phyloP scores from a whole-genome alignment of 2,888 invertebrate genomes.

The Mallateleia sp. region DNA sequence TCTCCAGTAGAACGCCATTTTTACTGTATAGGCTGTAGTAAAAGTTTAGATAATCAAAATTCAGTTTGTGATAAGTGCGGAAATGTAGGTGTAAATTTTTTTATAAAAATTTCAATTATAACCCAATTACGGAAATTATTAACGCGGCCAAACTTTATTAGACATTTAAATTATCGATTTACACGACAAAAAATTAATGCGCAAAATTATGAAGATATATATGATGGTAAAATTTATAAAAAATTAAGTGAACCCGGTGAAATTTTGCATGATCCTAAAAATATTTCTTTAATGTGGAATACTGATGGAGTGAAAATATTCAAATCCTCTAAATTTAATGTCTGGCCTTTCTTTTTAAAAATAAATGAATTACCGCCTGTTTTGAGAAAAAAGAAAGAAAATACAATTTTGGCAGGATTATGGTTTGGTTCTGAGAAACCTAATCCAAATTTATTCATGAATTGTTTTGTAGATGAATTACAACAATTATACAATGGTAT shows the following conservation, averaged over 20 bases:
- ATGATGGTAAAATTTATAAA: conserved; percentile 27
- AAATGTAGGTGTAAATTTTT: background rate
- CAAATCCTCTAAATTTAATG: conserved; percentile 8
- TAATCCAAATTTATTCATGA: conserved; percentile 43
- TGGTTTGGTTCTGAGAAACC: conserved; percentile 30
- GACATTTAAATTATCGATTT: conserved; percentile 63
- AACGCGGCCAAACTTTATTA: conserved; percentile 47
- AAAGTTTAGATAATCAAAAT: background rate
- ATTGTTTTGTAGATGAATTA: conserved; percentile 17
- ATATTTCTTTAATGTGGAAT: conserved; percentile 29
- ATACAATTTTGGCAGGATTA: conserved; percentile 17
- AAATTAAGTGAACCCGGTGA: background rate
- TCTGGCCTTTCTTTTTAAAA: conserved; percentile 23
- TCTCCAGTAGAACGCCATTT: background rate
- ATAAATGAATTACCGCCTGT: conserved; percentile 9
- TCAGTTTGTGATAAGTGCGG: background rate
- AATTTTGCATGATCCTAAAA: background rate
- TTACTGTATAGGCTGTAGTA: background rate
- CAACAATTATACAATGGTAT: conserved; percentile 40
- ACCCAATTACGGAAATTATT: conserved; percentile 33
- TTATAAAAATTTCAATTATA: conserved; percentile 40
- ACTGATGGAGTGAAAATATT: conserved; percentile 25
- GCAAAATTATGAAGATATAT: conserved; percentile 21
- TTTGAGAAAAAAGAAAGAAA: conserved; percentile 22
- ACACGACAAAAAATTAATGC: conserved; percentile 46